These are phyloP conservation scores for Phaenicophaeus curvirostris DNA, from an alignment of 2,797 vertebrate species.

Conservation along the genomic window DNA sequence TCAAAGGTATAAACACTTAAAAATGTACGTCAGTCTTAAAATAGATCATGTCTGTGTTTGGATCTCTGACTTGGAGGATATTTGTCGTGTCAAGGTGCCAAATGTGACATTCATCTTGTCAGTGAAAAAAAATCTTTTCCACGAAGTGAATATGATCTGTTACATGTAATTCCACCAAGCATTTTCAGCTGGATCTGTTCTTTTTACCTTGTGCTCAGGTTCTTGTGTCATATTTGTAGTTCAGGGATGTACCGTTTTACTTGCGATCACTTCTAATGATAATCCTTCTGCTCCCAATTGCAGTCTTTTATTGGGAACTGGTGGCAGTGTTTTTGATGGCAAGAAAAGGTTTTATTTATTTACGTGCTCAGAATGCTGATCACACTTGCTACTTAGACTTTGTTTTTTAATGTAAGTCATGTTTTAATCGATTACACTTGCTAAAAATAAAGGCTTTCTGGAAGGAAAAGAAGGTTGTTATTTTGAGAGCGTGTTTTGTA, in stretches of 20 bases:
- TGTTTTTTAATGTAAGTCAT: neutral
- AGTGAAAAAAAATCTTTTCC: neutral
- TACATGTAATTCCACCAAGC: neutral
- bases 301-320: neutral
- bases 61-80: neutral
- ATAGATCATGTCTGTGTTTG: neutral
- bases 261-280: neutral
- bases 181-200: neutral
- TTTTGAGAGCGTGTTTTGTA: neutral
- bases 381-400: neutral
- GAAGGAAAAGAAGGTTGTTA: neutral
- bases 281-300: neutral
- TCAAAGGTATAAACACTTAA: neutral
- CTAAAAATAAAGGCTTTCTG: neutral
- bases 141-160: accelerated
- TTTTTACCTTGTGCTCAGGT: neutral
- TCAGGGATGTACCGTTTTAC: neutral
- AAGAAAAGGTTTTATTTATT: neutral
- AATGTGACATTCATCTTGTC: neutral
- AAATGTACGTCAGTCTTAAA: neutral
- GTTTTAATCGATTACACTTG: neutral
- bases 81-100: neutral
- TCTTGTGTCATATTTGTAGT: neutral
- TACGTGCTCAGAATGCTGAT: neutral
- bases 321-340: neutral